Evolutionary conservation across 1,140 invertebrate genomes (phyloP).

Genomic region (Ruditapes philippinarum): DNA sequence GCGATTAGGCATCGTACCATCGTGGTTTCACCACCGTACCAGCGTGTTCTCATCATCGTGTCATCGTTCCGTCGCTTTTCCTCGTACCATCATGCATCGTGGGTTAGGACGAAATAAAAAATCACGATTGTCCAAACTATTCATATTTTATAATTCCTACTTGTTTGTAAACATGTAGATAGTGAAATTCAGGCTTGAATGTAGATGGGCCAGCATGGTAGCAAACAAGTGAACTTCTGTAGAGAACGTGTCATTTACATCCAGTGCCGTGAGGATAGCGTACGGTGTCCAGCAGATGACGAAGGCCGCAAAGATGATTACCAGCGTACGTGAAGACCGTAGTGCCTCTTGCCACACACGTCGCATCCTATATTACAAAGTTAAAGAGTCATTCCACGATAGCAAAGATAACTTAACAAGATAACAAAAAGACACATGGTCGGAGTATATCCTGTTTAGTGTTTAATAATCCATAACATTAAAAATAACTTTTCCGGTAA

Average conservation of each 20-base stretch:
- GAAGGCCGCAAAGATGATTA: constrained; percentile 82
- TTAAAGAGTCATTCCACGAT: too few species aligned
- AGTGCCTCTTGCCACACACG: constrained; percentile 77
- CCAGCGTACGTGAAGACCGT: constrained; percentile 79
- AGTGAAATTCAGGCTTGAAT: constrained; percentile 82
- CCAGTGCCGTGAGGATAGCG: constrained; percentile 80
- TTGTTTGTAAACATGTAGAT: constrained; percentile 76
- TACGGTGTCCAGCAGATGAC: constrained; percentile 84
- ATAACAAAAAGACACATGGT: too few species aligned
- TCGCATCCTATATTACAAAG: constrained; percentile 36
- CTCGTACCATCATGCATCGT: neutral
- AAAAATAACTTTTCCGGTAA: too few species aligned
- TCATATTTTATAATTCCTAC: constrained; percentile 29
- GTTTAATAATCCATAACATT: too few species aligned
- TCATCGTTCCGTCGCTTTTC: too few species aligned
- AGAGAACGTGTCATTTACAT: constrained; percentile 76
- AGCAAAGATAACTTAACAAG: too few species aligned
- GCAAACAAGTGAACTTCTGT: constrained; percentile 80
- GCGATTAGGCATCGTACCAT: neutral
- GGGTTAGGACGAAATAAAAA: too few species aligned
- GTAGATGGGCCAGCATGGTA: constrained; percentile 83
- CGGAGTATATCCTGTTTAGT: too few species aligned
- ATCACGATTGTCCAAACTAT: too few species aligned
- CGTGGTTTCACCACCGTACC: too few species aligned
- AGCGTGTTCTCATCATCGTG: too few species aligned